Base-by-base conservation (phyloP, 2,797 vertebrate species). In the Trachops cirrhosus region DNA sequence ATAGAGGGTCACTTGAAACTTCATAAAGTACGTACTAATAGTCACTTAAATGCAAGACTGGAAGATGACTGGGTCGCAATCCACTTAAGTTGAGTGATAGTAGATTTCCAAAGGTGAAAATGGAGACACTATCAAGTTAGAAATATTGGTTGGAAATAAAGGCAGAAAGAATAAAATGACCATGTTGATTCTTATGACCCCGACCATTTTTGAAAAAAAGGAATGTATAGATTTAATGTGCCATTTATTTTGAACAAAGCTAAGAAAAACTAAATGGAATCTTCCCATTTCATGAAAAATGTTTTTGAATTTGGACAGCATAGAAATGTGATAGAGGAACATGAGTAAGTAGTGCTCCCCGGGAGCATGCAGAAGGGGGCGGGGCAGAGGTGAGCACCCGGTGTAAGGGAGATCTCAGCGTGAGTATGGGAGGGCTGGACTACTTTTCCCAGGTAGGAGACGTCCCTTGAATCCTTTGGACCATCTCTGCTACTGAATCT, bases 1-100 rank as follows among this genome's bases (percentile, higher is more conserved):
- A 97, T 96, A 88, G 73, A 97, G 86, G 62, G 88, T 92, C 94
- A 94, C 91, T 97, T 96, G 93, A 94, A 96, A 97, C 97, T 96
- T 97, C 84, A 92, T 96, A 92, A 97, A 97, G 64, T 92, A 96
- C 9, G 0, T 93, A 24, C 89, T 87, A 89, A 95, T 95, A 91
- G 70, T 93, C 84, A 95, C 77, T 94, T 96, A 74, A 32, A n/a
- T 75, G 92, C 88, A 96, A 96, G 50, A 77, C 54, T 88, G 59
- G 18, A 73, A 86, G 93, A 59, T 83, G 41, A 86, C 39, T 90
- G 92, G 87, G 59, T 89, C 93, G 91, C 93, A 95, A 92, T 50
- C 84, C 89, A 92, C 92, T 96, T 97, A 95, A 84, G 41, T 59
- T 68, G 46, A 97, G 88, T 71, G 93, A 96, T 85, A 78, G 44